Evolutionary conservation across 2,113 vertebrate species (phyloP), one percentile per base, ranked within the genome.

Genomic region (Pollachius pollachius): DNA sequence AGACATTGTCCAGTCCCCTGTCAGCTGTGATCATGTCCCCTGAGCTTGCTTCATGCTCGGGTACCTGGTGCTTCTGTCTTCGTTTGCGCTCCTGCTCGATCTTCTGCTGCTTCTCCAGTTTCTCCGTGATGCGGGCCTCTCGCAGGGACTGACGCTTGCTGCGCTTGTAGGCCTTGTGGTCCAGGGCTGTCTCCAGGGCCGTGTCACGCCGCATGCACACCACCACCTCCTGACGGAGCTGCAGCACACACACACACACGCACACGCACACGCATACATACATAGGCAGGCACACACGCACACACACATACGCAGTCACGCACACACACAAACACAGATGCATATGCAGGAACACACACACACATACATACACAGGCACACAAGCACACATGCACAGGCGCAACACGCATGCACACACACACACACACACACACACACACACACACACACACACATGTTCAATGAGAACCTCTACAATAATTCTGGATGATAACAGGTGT

Each of bases 51-150:
- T 48, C 11, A 9, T 48, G 11, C 8, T 48, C 41, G 12, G 9
- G 1, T 13, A 97, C 95, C 95, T 97, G 96, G 77, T 98, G 96
- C 25, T 87, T 87, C 75, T 88, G 86, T 69, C 85, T 77, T 64
- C 86, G 86, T 74, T 85, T 90, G 64, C 82, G 81, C 73, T 85
- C 82, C 16, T 87, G 86, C 82, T 98, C 96, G 0, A 98, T 97
- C 92, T 98, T 98, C 90, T 98, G 96, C 89, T 98, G 96, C 71
- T 98, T 98, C 89, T 98, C 96, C 85, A 97, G 94, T 80, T 97
- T 97, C 90, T 98, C 96, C 0, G 96, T 98, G 90, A 98, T 98
- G 17, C 96, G 92, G 0, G 96, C 96, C 79, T 98, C 96, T 0
- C 96, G 93, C 21, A 97, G 80, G 0, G 95, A 96, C 90, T 98